Evolutionary conservation across 2,888 invertebrate genomes (phyloP), one percentile per base, ranked within the genome.

Genomic region (Mamestra brassicae): DNA sequence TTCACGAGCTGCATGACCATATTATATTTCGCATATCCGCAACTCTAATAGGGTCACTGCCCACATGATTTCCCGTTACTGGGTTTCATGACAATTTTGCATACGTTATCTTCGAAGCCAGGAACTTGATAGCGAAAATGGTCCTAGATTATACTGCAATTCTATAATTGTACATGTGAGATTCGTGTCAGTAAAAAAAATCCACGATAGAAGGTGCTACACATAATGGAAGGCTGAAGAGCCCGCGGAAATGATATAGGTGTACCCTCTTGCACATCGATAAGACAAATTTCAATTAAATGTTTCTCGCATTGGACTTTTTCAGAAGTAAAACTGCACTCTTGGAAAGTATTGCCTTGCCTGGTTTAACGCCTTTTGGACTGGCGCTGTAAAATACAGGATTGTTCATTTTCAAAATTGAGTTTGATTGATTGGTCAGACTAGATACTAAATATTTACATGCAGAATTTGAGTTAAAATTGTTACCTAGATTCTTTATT

Each of bases 1-100:
- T 57, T 67, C 52, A 60, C 57, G 4, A 55, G 52, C 66, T 61
- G 60, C 47, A 67, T 80, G 17, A 57, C 65, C 63, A 70, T 72
- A 70, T 79, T 57, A 64, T 58, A 71, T 61, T 68, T 58, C 57
- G 38, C 71, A 63, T 82, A 72, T 84, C 81, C 81, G 63, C 70
- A 64, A 70, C 47, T 69, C 47, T 68, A 82, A 80, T 74, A 73
- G 77, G 83, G 87, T 83, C 85, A 86, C 77, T 76, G 38, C 85
- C 85, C 85, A 85, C 85, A 76, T 74, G 7, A 77, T 85, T 76
- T 83, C 87, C 83, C 85, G 80, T 85, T 83, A 69, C 73, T 74
- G 62, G 76, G 65, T 76, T 78, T 74, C 83, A 80, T 76, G 74
- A 74, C 82, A 78, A 76, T 78, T 83, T 78, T 70, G 80, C 74